A percentile compares a stretch with the other conserved stretches of the same genome.
phyloP scores from a whole-genome alignment of 2,797 vertebrate genomes.

The Valencia hispanica region DNA sequence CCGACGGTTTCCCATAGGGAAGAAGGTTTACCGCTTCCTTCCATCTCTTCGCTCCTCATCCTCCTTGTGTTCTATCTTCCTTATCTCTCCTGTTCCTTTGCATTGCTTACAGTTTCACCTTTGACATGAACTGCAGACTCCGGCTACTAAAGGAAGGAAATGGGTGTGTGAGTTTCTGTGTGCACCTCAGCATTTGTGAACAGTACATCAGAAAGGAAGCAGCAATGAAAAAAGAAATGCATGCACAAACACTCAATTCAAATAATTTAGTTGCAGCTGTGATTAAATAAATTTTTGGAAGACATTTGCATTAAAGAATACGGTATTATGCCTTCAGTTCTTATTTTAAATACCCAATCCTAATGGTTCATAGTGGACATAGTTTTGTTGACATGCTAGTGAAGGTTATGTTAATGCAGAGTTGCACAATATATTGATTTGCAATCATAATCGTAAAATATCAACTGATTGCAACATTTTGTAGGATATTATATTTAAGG shows the following conservation, averaged over 20 bases:
- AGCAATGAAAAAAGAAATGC: slow-evolving; percentile 42
- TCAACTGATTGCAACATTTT: too few relatives aligned
- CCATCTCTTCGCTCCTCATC: slow-evolving; percentile 34
- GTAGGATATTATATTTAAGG: too few relatives aligned
- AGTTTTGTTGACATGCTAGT: not conserved
- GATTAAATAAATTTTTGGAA: not conserved
- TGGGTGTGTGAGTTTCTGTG: slow-evolving; percentile 44
- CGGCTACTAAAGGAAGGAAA: slow-evolving; percentile 66
- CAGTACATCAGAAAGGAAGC: slow-evolving; percentile 63
- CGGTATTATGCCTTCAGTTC: not conserved
- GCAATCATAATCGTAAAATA: not conserved
- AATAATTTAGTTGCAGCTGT: not conserved
- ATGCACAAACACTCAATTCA: slow-evolving; percentile 25
- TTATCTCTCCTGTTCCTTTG: slow-evolving; percentile 31
- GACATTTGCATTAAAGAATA: not conserved
- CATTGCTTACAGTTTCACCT: slow-evolving; percentile 58
- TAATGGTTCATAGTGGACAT: not conserved
- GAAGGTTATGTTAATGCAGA: not conserved
- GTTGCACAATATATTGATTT: not conserved
- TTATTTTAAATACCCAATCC: not conserved
- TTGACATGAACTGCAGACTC: slow-evolving; percentile 51
- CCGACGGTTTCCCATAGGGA: slow-evolving; percentile 38
- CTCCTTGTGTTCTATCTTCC: slow-evolving; percentile 30
- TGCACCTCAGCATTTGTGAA: slow-evolving; percentile 40
- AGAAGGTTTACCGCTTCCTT: slow-evolving; percentile 39